Evolutionary conservation across 2,888 invertebrate genomes (phyloP), one percentile per base, ranked within the genome.

Genomic region (Coenonympha arcania): DNA sequence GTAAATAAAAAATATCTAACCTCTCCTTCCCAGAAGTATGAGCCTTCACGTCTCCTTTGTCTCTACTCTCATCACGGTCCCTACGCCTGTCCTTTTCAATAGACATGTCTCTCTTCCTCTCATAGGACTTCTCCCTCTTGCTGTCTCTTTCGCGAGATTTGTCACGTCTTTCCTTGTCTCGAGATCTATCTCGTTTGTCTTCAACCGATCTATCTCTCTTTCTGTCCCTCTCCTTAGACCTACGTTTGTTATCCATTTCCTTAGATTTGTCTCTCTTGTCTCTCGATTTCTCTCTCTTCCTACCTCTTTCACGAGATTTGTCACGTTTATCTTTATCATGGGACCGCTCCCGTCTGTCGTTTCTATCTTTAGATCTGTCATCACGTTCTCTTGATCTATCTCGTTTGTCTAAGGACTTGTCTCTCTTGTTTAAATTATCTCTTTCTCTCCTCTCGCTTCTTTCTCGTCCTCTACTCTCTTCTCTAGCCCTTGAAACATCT

Each of bases 371-470:
- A 1, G 36, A 34, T 22, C 36, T 51, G 4, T 44, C 48, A 13
- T 42, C 49, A 55, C 59, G 54, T 6, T 48, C 40, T 11, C 54
- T 36, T 8, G 59, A 30, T 56, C 55, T 53, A 56, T 66, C 43
- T 56, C 61, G 40, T 50, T 58, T 50, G 55, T 61, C 18, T 18
- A 33, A 24, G 24, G 36, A 18, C 37, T 24, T 18, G 19, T 30
- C 48, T 40, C 15, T 41, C 51, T 19, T 50, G n/a, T n/a, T n/a
- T n/a, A n/a, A n/a, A 54, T 34, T 61, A 39, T 53, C 52, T 52
- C 19, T 50, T n/a, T 54, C 56, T 16, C 44, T 43, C 2, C 26
- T 54, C 8, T 56, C 57, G 6, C 11, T 41, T 20, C 4, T 22
- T 8, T 37, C 28, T 20, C 5, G 30, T 6, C 8, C 31, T 45